phyloP scores from a whole-genome alignment of 2,113 vertebrate species.

The Ancistrus triradiatus region DNA sequence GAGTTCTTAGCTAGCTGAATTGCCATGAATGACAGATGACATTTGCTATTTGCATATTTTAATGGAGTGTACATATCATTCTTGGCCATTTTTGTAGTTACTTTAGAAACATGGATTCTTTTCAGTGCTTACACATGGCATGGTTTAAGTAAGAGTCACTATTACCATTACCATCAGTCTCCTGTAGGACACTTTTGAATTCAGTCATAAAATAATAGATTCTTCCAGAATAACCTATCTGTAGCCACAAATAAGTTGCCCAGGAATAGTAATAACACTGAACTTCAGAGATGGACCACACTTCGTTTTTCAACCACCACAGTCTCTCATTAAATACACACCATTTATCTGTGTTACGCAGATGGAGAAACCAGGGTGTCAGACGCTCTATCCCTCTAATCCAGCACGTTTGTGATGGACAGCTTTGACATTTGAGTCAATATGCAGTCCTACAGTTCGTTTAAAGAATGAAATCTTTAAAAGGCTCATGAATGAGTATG shows the following conservation, averaged over 20 bases:
- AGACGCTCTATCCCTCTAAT: constrained; percentile 1
- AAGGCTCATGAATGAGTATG: constrained; percentile 23
- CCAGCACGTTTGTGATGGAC: neutral
- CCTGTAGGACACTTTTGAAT: too few species aligned
- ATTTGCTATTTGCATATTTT: too few species aligned
- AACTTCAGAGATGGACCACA: constrained; percentile 24
- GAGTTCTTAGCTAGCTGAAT: too few species aligned
- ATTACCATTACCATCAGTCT: too few species aligned
- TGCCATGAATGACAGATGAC: too few species aligned
- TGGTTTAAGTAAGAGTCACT: too few species aligned
- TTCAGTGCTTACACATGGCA: too few species aligned
- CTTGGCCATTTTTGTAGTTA: too few species aligned
- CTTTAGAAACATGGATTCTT: too few species aligned
- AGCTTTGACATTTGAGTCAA: constrained; percentile 41
- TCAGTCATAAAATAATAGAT: too few species aligned
- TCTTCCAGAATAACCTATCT: too few species aligned
- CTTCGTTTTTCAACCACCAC: constrained; percentile 24
- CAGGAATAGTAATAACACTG: constrained; percentile 27
- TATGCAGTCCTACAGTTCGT: constrained; percentile 31
- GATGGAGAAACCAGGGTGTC: constrained; percentile 43
- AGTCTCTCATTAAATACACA: constrained; percentile 44
- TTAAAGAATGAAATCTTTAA: constrained; percentile 49
- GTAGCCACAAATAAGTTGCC: neutral
- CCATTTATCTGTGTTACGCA: constrained; percentile 44
- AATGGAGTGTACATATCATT: too few species aligned